Evolutionary conservation across 2,888 invertebrate genomes (phyloP), one percentile per base, ranked within the genome.

Genomic region (Lycaena phlaeas): DNA sequence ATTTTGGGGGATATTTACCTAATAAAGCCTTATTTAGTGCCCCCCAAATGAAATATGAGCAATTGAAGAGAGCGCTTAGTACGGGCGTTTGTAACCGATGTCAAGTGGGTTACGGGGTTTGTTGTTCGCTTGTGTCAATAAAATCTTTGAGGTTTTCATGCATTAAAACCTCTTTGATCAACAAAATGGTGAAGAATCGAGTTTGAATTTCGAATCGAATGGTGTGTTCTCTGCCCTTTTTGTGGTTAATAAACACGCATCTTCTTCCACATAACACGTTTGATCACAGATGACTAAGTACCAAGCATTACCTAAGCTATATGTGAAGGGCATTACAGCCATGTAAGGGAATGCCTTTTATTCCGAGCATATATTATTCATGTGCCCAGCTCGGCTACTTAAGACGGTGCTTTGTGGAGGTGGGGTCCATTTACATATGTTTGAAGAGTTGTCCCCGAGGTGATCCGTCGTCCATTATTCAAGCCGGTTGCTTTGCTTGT

Each of bases 11-110:
- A 65, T 60, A 57, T 79, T 79, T 39, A 39, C 39, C 30, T 39
- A 81, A 81, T 79, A 73, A 79, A 76, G 73, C 77, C 79, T 81
- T 81, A 81, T 79, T 75, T 73, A 69, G 72, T 74, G 73, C 39
- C 39, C 15, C 39, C 30, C 15, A 39, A 30, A 39, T 39, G 39
- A 39, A 39, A 39, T 39, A 39, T 30, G 39, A 39, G 39, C 74
- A 65, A 78, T 81, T 70, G 68, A 68, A 52, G 70, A 68, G n/a
- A n/a, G 70, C 68, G 62, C 68, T 82, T 81, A 84, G 79, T 79
- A 76, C 74, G 74, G 76, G 74, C 77, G 75, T 57, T 64, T 7
- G 7, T 7, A 22, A 22, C 9, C 22, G 22, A 7, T 22, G 61
- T 62, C 61, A 62, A 59, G 59, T 64, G 66, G 63, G 63, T 63